A percentile compares a stretch with the other conserved stretches of the same genome.
phyloP scores from a whole-genome alignment of 1,140 invertebrate genomes.

The Anadara kagoshimensis region DNA sequence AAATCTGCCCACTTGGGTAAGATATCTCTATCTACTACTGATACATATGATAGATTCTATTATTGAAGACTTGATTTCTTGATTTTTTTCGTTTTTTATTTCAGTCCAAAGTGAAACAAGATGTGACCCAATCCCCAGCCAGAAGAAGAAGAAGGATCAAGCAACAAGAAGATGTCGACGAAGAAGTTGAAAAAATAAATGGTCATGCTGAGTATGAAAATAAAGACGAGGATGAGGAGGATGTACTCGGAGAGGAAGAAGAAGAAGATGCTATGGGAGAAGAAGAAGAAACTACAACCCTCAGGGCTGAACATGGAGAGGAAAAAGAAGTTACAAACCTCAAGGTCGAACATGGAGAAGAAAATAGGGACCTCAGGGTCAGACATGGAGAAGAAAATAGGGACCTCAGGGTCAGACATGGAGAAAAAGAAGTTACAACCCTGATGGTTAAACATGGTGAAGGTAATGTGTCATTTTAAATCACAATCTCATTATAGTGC shows the following conservation, averaged over 20 bases:
- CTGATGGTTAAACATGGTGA: no score
- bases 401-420: no score
- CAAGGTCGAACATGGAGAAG: no score
- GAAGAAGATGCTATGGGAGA: conserved; percentile 15
- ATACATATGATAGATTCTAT: no score
- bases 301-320: background rate
- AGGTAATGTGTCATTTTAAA: no score
- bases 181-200: conserved; percentile 40
- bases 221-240: conserved; percentile 20
- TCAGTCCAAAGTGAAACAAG: conserved; percentile 10
- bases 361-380: no score
- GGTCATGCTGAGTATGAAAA: conserved; percentile 26
- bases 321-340: background rate
- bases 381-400: no score
- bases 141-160: conserved; percentile 1
- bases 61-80: no score
- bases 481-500: no score
- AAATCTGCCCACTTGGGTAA: no score
- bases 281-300: conserved; percentile 1
- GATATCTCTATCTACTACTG: no score
- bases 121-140: background rate
- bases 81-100: conserved; percentile 13
- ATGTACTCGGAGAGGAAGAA: conserved; percentile 30
- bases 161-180: conserved; percentile 5
- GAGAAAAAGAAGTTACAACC: no score